phyloP scores from a whole-genome alignment of 2,113 vertebrate species.

The Albula glossodonta region DNA sequence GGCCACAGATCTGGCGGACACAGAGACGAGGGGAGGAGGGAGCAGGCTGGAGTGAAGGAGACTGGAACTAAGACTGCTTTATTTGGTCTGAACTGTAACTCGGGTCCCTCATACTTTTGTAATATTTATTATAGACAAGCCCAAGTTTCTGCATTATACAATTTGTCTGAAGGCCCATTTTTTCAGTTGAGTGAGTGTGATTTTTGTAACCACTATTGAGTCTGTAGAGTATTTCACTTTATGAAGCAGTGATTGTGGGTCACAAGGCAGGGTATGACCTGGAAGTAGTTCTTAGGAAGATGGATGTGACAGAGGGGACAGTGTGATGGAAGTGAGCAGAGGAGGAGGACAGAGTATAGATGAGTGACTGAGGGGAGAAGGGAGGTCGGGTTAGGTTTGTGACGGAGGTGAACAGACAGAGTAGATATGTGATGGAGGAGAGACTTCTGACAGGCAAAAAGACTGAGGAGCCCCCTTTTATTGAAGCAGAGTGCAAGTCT shows the following conservation, averaged over 20 bases:
- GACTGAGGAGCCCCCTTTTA: too few species aligned
- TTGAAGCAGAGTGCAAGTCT: too few species aligned
- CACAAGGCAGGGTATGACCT: not conserved
- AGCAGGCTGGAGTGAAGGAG: not conserved
- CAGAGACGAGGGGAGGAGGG: not conserved
- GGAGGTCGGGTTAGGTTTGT: too few species aligned
- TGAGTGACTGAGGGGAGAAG: too few species aligned
- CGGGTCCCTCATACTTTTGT: not conserved
- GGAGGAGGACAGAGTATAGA: not conserved
- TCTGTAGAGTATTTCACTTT: not conserved
- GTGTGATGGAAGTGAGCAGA: not conserved
- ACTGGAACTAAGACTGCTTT: not conserved
- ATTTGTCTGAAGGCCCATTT: not conserved
- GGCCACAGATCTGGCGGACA: not conserved
- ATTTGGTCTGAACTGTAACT: not conserved
- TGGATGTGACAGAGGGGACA: not conserved
- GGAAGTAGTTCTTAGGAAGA: not conserved
- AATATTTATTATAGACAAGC: not conserved
- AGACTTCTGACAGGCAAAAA: too few species aligned
- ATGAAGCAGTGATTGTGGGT: not conserved
- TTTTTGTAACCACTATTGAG: not conserved
- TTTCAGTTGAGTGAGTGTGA: not conserved
- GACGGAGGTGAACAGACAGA: too few species aligned
- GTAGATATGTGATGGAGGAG: too few species aligned
- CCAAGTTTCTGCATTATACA: not conserved